A percentile compares a stretch with the other conserved stretches of the same genome.
phyloP scores from a whole-genome alignment of 2,797 vertebrate genomes.

The Coregonus suidteri region DNA sequence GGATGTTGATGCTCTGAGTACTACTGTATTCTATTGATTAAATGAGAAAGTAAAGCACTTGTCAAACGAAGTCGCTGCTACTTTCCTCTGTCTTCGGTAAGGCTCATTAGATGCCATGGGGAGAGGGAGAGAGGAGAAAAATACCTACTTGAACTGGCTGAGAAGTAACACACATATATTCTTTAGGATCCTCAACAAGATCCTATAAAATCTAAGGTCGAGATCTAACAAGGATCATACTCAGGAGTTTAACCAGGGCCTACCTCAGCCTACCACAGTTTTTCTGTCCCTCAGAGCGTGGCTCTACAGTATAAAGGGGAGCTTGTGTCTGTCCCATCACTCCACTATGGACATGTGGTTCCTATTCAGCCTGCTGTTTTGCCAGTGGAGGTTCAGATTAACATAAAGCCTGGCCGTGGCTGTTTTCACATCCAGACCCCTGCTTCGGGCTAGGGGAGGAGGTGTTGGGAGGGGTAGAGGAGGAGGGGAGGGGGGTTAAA shows the following conservation, averaged over 20 bases:
- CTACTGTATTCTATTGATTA: not conserved
- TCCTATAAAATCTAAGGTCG: not conserved
- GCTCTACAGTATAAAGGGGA: not conserved
- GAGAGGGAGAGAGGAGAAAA: not conserved
- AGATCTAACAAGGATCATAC: not conserved
- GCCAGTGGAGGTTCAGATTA: slow-evolving; percentile 72
- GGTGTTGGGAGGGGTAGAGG: too few species aligned
- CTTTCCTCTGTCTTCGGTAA: slow-evolving; percentile 10
- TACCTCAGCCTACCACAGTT: not conserved
- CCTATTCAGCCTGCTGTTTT: slow-evolving; percentile 69
- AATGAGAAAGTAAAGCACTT: slow-evolving; percentile 2
- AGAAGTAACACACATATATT: not conserved
- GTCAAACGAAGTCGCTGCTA: not conserved
- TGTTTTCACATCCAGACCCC: slow-evolving; percentile 54
- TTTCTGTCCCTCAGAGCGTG: not conserved
- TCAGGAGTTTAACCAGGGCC: not conserved
- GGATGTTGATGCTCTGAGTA: not conserved
- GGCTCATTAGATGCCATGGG: too few species aligned
- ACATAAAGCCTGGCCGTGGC: slow-evolving; percentile 80
- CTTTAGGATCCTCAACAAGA: not conserved
- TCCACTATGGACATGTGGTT: slow-evolving; percentile 77
- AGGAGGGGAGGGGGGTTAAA: too few species aligned
- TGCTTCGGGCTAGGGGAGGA: not conserved
- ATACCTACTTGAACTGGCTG: not conserved
- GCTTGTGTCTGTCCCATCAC: slow-evolving; percentile 6